Evolutionary conservation across 2,113 vertebrate species (phyloP), one percentile per base, ranked within the genome.

Genomic region (Alligator mississippiensis): DNA sequence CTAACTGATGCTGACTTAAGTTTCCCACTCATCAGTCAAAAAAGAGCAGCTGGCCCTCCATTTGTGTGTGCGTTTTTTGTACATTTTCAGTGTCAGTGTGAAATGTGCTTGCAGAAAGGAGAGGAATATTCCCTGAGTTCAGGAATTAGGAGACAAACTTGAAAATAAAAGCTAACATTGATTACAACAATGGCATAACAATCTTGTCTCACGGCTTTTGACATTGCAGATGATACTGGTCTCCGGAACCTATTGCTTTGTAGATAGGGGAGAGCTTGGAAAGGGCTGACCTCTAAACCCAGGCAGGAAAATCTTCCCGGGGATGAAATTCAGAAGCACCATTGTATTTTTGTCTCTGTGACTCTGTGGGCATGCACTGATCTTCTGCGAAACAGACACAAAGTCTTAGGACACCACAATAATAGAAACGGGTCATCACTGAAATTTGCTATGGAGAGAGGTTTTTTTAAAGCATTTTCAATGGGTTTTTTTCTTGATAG

Each of bases 341-440:
- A 21, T 30, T 21, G 10, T 34, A 19, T 30, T 4, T 30, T 5
- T 30, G 8, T 70, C 47, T 47, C 47, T 47, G 47, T 47, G 47
- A 7, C 47, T 47, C 7, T 47, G 47, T 47, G 47, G 8, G 47
- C 47, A 47, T 9, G 47, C 47, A 47, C 47, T 47, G 47, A 47
- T 47, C 47, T 47, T 47, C 47, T 9, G 47, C 8, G 47, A 47
- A 47, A 47, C 47, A 47, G 47, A 47, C 47, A 47, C 47, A 70
- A 70, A 70, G 16, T 70, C 18, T 70, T 70, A 70, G 21, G 85
- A 62, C 84, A 58, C 68, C 47, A 72, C 8, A 3, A 79, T 90
- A 85, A 80, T 79, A 83, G 74, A 87, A 92, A 87, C 68, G 11
- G 77, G 80, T 92, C 93, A 70, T 18, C 55, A 83, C 60, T 91